Base-by-base conservation (phyloP, 2,888 invertebrate species). In the Cenopis cana region DNA sequence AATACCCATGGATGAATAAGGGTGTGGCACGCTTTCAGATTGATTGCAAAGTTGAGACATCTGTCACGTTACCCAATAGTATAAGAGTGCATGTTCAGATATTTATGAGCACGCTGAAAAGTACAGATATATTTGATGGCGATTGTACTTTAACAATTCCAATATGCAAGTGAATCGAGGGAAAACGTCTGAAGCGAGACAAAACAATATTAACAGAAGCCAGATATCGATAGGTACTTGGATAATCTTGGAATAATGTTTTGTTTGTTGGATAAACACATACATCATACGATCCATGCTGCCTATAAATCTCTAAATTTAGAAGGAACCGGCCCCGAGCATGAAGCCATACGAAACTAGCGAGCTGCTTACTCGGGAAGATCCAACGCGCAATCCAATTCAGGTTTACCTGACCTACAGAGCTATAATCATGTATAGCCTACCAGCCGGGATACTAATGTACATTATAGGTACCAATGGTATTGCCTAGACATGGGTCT, bases 281-380 rank as follows among this genome's bases (percentile, higher is more conserved):
- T 78, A 77, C 74, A 80, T 78, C 76, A 78, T 78, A 70, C 74
- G 62, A 62, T 78, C 74, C 75, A 60, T 29, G 38, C 62, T 36
- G 56, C 29, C 57, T 65, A 65, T 52, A 54, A 65, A 69, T 52
- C 65, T 65, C 70, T 70, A 70, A 70, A 70, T 70, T 76, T 79
- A 77, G 76, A 79, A 73, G 79, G 76, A 77, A 80, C 80, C 80
- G 76, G 77, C 88, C 87, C 86, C 84, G 86, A 50, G n/a, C 71
- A 65, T 29, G 89, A 89, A 90, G 88, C 90, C 89, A 76, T 78
- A 82, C 82, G 74, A 79, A 81, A 80, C 81, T 82, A 77, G 76
- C 81, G 79, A 81, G 76, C 57, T 55, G 69, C 72, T 72, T 68
- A 68, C 41, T 52, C 24, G 38, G 38, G 52, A 49, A 68, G 64